Base-by-base conservation (phyloP, 2,888 invertebrate species). In the Chesias legatella region DNA sequence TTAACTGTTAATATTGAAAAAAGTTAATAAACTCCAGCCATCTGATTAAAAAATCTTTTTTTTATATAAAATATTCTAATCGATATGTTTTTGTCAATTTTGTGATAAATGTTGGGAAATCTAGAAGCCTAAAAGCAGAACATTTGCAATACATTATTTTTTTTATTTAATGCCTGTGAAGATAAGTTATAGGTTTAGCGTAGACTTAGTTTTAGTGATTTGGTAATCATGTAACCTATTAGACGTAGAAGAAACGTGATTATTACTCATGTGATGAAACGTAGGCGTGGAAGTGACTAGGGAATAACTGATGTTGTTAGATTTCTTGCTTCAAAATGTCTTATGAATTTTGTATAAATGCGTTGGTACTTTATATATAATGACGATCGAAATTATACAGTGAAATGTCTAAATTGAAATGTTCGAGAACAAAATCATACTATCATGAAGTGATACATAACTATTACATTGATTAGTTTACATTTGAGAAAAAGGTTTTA, bases 181-280 rank as follows among this genome's bases (percentile, higher is more conserved):
- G 43, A 40, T 30, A 3, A 36, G 33, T 17, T 25, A 10, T 48
- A 48, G 36, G 8, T 20, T 22, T 60, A 35, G 27, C 27, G 48
- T 60, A 56, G 53, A 40, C 40, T 31, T 46, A 62, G 58, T 35
- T 51, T 45, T 71, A 67, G 67, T 60, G 53, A 60, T 52, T 45
- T 59, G 56, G 55, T 53, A 54, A 47, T 55, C 44, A 48, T 42
- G 56, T 72, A 67, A 63, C 25, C 53, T 57, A 56, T 58, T 78
- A 75, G 72, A 35, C 54, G 72, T 82, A 80, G 79, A 63, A 60
- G 56, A 63, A 67, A 65, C 66, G 77, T 78, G 75, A 77, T 75
- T 71, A 60, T 52, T 69, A 67, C 57, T 65, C 61, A 73, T 78
- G 76, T 79, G 77, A 79, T 79, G 79, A 69, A 69, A 67, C 52